A percentile compares a stretch with the other conserved stretches of the same genome.
Evolutionary conservation across 2,888 invertebrate species (phyloP).

Genomic region (Lochmaea crataegi): DNA sequence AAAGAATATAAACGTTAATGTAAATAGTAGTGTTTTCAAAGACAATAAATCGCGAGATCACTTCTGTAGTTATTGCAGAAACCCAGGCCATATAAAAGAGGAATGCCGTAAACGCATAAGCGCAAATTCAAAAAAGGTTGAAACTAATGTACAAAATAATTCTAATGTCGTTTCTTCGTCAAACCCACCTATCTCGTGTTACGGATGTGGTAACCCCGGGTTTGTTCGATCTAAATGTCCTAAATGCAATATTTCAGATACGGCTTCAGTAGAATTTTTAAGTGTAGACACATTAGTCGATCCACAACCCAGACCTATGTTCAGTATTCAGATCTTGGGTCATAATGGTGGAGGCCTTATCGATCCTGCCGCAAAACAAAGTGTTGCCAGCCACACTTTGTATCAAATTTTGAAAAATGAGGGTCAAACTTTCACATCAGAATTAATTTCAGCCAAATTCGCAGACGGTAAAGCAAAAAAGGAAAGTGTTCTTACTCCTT

Average conservation of each 20-base stretch:
- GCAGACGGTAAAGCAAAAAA: constrained; percentile 25
- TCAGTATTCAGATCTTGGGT: constrained; percentile 14
- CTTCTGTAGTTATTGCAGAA: neutral
- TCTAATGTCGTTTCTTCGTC: neutral
- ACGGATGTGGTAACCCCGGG: constrained; percentile 28
- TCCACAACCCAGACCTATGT: constrained; percentile 27
- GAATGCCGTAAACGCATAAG: neutral
- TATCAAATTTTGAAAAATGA: constrained; percentile 21
- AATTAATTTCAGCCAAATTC: constrained; percentile 22
- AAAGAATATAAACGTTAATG: neutral
- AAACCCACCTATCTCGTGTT: constrained; percentile 15
- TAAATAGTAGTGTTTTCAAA: neutral
- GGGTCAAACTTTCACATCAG: constrained; percentile 18
- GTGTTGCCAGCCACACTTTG: constrained; percentile 30
- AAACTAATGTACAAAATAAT: neutral
- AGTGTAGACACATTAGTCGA: constrained; percentile 14
- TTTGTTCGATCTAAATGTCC: constrained; percentile 26
- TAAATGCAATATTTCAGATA: neutral
- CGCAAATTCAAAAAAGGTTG: too few species aligned
- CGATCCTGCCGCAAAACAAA: constrained; percentile 36
- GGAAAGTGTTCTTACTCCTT: constrained; percentile 25
- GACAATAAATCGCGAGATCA: neutral
- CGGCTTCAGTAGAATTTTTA: constrained; percentile 22
- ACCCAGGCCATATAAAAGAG: neutral
- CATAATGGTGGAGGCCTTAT: constrained; percentile 21